Evolutionary conservation across 2,888 invertebrate genomes (phyloP).

Genomic region (Ashinkailepas kermadecensis): DNA sequence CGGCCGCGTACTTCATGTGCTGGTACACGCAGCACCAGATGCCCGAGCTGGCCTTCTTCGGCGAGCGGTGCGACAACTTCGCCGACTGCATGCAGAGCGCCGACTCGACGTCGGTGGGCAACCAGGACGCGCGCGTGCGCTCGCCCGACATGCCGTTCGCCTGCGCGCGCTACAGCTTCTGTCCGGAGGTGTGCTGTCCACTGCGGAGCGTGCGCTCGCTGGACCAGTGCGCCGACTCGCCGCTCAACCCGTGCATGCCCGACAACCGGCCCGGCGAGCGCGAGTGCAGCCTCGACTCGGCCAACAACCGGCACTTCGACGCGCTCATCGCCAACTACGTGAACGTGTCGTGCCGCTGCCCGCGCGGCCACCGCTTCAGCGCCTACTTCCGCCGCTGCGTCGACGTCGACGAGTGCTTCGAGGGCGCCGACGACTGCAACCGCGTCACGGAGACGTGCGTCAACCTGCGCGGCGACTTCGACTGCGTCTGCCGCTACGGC

Average conservation of each 20-base stretch:
- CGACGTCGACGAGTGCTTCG: conserved; percentile 54
- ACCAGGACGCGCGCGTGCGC: conserved; percentile 40
- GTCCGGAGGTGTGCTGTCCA: conserved; percentile 58
- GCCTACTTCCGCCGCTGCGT: conserved; percentile 55
- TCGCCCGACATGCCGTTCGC: conserved; percentile 49
- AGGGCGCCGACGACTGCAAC: conserved; percentile 42
- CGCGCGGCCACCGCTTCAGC: conserved; percentile 49
- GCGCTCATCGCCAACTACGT: conserved; percentile 51
- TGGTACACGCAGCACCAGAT: conserved; percentile 53
- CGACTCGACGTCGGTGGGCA: neutral
- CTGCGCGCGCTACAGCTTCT: conserved; percentile 58
- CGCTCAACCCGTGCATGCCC: conserved; percentile 50
- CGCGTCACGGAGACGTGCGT: conserved; percentile 48
- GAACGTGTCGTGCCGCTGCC: conserved; percentile 55
- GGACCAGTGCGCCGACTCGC: conserved; percentile 45
- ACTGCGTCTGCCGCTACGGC: conserved; percentile 50
- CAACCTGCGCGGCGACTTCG: conserved; percentile 49
- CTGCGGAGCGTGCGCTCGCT: conserved; percentile 44
- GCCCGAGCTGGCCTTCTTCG: conserved; percentile 47
- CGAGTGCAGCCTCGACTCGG: conserved; percentile 43
- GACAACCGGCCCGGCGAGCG: conserved; percentile 41
- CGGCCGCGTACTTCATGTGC: conserved; percentile 60
- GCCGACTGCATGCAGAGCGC: conserved; percentile 47
- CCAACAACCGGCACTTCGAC: conserved; percentile 46
- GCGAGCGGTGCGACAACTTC: conserved; percentile 55